Base-by-base conservation (phyloP, 1,140 invertebrate genomes). In the Drosophila bocki region DNA sequence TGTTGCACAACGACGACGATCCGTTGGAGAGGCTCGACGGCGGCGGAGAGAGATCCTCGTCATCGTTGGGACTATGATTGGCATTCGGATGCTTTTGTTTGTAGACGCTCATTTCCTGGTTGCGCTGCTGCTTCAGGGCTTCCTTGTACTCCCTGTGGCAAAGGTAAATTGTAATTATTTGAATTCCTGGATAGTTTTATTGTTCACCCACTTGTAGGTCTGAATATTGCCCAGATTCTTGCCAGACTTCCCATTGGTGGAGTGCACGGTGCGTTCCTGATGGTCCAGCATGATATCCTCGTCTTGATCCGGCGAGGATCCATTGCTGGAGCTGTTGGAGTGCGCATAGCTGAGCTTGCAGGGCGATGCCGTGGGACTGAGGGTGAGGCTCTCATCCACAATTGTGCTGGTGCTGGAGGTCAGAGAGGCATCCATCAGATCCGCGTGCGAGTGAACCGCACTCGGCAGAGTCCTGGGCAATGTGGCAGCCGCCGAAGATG, bases 91-190 rank as follows among this genome's bases (percentile, higher is more conserved):
- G 86, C 35, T 85, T 90, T 15, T 91, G 86, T 56, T 92, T 92
- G 47, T 98, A 97, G 45, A 97, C 95, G 57, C 93, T 93, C 47
- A 94, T 94, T 83, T 97, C 96, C 92, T 96, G 95, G 32, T 95
- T 96, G 70, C 97, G 94, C 92, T 97, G 97, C 85, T 97, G 96
- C 92, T 96, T 95, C 92, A 97, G 93, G 45, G 97, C 96, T 94
- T 97, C 97, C 94, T 97, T 97, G 93, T 97, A 98, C 94, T 97
- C 97, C 93, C 96, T 92, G 51, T 0, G 13, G 35, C 19, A 37
- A 95, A 92, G 15, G 94, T 94, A 42, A 79, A 53, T 22, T 35
- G 7, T 5, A 13, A 32, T 35, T 7, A 35, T 17, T 11, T 15
- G 1, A 6, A 13, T 22, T 9, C 0, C 0, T 29, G 5, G 6